Percentiles rank a stretch among this genome's conserved stretches.
Conservation (phyloP, 2,113 vertebrate species). For the Oreochromis aureus region DNA sequence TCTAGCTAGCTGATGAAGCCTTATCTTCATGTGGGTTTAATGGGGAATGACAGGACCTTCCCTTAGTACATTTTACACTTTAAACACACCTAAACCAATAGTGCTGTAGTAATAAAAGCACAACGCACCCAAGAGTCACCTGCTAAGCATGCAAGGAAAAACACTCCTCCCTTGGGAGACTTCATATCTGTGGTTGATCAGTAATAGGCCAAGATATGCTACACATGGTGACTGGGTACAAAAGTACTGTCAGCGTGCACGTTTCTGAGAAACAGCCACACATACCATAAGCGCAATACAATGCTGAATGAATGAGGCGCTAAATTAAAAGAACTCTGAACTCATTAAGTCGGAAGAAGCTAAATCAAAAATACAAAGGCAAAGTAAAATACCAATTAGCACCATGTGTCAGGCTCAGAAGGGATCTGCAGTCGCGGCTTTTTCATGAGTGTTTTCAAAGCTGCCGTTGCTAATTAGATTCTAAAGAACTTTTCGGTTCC, state of each 20-base stretch:
- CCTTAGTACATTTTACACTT: not conserved
- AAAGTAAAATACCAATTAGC: constrained; percentile 31
- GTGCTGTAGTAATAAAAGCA: not conserved
- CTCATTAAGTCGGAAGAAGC: not conserved
- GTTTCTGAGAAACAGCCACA: not conserved
- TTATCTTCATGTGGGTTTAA: not conserved
- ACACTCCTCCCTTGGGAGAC: not conserved
- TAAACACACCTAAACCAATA: constrained; percentile 10
- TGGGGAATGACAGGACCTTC: not conserved
- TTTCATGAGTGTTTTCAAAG: constrained; percentile 3
- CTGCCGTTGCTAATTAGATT: constrained; percentile 11
- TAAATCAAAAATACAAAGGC: constrained; percentile 30
- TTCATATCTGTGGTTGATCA: constrained; percentile 4
- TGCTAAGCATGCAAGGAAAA: not conserved
- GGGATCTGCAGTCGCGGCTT: not conserved
- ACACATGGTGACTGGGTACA: not conserved
- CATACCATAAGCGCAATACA: not conserved
- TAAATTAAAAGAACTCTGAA: not conserved
- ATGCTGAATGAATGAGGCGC: not conserved
- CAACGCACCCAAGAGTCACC: not conserved
- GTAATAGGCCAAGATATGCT: not conserved
- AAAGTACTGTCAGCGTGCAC: not conserved
- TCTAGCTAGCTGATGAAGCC: not conserved
- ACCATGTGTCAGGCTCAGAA: not conserved
- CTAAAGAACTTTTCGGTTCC: not conserved